Conservation (phyloP, 2,113 vertebrate species). For the Kryptolebias marmoratus region DNA sequence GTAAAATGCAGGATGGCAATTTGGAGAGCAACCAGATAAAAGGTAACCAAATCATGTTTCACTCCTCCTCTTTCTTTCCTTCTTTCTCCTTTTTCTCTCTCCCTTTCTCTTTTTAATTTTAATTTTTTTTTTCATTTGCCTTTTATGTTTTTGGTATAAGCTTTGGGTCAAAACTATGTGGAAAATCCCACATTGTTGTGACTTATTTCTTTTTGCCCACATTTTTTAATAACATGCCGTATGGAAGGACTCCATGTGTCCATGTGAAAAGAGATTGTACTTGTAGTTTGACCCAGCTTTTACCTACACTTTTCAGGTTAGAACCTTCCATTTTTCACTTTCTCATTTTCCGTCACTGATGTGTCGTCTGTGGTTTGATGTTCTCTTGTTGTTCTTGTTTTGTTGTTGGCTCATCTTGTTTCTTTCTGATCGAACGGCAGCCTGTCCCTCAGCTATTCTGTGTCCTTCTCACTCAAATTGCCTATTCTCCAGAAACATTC, state of each 20-base stretch:
- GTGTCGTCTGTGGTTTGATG: conserved; percentile 71
- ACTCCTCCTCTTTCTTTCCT: conserved; percentile 39
- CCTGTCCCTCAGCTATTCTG: conserved; percentile 23
- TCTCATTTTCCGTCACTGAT: conserved; percentile 55
- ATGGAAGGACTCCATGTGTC: neutral
- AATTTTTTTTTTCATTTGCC: neutral
- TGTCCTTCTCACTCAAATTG: neutral
- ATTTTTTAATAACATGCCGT: neutral
- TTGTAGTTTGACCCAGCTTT: conserved; percentile 58
- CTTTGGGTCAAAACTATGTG: conserved; percentile 60
- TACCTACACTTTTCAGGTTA: conserved; percentile 46
- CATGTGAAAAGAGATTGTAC: neutral
- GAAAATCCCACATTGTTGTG: conserved; percentile 9
- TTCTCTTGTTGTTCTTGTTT: conserved; percentile 55
- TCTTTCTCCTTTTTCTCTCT: neutral
- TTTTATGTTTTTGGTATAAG: conserved; percentile 33
- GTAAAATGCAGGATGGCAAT: conserved; percentile 99
- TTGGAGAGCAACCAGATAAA: conserved; percentile 99
- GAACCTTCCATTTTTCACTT: conserved; percentile 41
- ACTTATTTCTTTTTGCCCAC: conserved; percentile 12
- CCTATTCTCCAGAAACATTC: conserved; percentile 2
- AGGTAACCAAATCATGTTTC: conserved; percentile 90
- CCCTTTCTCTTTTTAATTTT: neutral
- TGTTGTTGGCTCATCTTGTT: conserved; percentile 57
- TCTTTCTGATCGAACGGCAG: conserved; percentile 46